Percentiles rank a stretch among this genome's conserved stretches.
These are phyloP conservation scores for Tortrix viridana DNA, from an alignment of 2,888 invertebrate species.

Conservation along the genomic window DNA sequence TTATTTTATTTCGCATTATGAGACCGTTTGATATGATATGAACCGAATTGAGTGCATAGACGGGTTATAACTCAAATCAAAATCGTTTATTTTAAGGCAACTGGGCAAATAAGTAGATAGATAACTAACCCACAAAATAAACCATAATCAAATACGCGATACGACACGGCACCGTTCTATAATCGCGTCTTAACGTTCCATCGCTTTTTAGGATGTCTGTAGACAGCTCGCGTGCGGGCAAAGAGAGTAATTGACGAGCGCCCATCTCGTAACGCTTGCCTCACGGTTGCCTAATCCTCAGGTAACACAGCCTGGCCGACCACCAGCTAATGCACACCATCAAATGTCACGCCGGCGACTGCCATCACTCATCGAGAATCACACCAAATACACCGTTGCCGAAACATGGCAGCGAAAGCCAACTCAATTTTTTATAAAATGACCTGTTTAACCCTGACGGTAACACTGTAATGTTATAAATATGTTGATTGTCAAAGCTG, in stretches of 20 bases:
- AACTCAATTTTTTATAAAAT: not conserved
- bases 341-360: constrained; percentile 31
- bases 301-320: constrained; percentile 24
- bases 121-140: too few species aligned
- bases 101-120: too few species aligned
- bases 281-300: constrained; percentile 41
- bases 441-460: constrained; percentile 2
- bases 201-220: not conserved
- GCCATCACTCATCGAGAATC: constrained; percentile 33
- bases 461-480: constrained; percentile 12
- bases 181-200: constrained; percentile 8
- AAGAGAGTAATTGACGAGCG: constrained; percentile 47
- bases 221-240: constrained; percentile 35
- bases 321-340: constrained; percentile 29
- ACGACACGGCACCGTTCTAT: not conserved
- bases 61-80: too few species aligned
- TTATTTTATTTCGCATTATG: too few species aligned
- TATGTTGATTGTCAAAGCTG: constrained; percentile 6
- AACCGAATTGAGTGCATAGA: too few species aligned
- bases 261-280: constrained; percentile 44
- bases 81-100: too few species aligned
- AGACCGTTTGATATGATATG: too few species aligned
- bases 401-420: constrained; percentile 10
- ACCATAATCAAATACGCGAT: too few species aligned
- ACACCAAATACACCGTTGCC: constrained; percentile 9